Evolutionary conservation across 1,140 invertebrate species (phyloP).

Genomic region (Scaptomyza montana): DNA sequence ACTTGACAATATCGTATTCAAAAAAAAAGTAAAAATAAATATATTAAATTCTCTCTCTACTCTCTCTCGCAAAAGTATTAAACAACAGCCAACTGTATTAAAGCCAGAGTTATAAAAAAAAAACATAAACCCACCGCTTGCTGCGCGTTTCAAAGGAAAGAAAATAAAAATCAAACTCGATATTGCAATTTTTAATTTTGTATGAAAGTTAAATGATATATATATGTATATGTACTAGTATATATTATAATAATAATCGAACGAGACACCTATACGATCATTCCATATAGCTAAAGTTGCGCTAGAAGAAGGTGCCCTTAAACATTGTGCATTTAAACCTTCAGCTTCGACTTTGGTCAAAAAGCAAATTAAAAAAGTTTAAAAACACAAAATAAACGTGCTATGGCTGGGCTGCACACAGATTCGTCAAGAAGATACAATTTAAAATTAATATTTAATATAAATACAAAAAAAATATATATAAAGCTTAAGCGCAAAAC

Average conservation of each 20-base stretch:
- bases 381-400: conserved; percentile 1
- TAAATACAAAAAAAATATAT: conserved; percentile 21
- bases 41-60: not conserved
- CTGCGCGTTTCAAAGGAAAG: conserved; percentile 63
- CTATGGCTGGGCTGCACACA: too few relatives aligned
- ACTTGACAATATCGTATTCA: conserved; percentile 47
- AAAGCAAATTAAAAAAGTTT: conserved; percentile 25
- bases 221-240: conserved; percentile 10
- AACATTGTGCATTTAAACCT: conserved; percentile 69
- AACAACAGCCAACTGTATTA: conserved; percentile 71
- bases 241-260: conserved; percentile 25
- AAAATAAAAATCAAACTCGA: conserved; percentile 16
- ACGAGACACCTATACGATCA: conserved; percentile 74
- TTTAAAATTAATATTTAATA: conserved; percentile 57
- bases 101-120: conserved; percentile 50
- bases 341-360: conserved; percentile 56
- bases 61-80: conserved; percentile 65
- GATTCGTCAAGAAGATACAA: conserved; percentile 26
- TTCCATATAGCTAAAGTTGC: conserved; percentile 75
- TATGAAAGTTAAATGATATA: conserved; percentile 24
- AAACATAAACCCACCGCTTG: conserved; percentile 73
- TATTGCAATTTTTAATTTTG: conserved; percentile 18
- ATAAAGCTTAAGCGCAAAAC: conserved; percentile 37
- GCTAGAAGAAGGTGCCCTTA: conserved; percentile 48
- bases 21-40: conserved; percentile 6